Percentiles rank a stretch among this genome's conserved stretches.
Conservation (phyloP, 2,888 invertebrate genomes). For the Tenodera sinensis region DNA sequence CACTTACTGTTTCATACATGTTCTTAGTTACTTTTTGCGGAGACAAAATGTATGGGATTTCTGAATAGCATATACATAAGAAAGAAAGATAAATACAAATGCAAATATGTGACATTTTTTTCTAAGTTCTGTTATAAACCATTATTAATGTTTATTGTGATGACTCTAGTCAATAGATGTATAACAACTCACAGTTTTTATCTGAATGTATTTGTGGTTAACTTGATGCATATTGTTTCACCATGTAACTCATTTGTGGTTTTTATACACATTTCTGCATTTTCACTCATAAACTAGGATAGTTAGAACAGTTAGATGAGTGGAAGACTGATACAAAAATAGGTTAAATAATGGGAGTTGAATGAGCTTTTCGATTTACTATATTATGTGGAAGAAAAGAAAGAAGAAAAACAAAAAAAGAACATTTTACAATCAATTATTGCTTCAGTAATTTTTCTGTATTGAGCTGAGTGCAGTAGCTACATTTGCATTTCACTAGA, state of each 20-base stretch:
- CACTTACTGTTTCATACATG: slow-evolving; percentile 10
- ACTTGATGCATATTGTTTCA: neutral
- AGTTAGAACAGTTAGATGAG: neutral
- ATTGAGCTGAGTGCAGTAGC: no score
- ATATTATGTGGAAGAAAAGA: neutral
- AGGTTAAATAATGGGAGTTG: neutral
- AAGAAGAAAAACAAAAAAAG: no score
- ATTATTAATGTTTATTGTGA: slow-evolving; percentile 8
- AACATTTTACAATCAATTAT: no score
- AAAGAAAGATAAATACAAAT: no score
- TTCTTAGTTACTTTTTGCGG: neutral
- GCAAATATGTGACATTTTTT: neutral
- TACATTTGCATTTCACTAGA: no score
- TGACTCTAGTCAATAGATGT: slow-evolving; percentile 12
- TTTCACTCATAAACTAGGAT: neutral
- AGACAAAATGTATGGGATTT: neutral
- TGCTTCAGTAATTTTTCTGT: no score
- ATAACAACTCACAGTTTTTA: neutral
- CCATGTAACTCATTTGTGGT: neutral
- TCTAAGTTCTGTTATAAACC: neutral
- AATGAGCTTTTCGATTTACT: neutral
- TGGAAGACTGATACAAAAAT: slow-evolving; percentile 9
- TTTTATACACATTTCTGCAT: slow-evolving; percentile 1
- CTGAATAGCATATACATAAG: neutral
- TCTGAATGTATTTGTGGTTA: neutral